These are phyloP conservation scores for Symphodus melops DNA, from an alignment of 2,113 vertebrate species.

Conservation along the genomic window DNA sequence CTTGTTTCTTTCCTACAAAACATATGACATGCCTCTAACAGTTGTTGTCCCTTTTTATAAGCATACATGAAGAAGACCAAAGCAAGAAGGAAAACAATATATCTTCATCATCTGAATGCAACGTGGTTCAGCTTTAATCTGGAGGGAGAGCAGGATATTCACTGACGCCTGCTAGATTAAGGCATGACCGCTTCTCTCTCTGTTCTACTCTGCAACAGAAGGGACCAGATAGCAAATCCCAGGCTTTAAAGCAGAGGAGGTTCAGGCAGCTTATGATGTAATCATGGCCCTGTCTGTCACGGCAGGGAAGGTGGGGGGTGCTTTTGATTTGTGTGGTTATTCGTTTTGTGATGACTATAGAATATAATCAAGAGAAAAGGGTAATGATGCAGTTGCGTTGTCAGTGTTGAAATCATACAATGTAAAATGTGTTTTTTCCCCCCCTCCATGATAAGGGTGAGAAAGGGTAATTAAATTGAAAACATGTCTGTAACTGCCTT, in stretches of 20 bases:
- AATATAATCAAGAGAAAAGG: not conserved
- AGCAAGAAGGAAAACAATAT: constrained; percentile 32
- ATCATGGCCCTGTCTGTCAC: constrained; percentile 77
- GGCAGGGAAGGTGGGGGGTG: constrained; percentile 51
- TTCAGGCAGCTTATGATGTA: constrained; percentile 82
- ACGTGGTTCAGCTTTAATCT: constrained; percentile 75
- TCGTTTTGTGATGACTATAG: constrained; percentile 38
- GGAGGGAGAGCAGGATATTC: constrained; percentile 67
- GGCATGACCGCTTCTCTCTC: constrained; percentile 58
- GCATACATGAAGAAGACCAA: not conserved
- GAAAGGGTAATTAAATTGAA: no score
- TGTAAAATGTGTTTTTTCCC: no score
- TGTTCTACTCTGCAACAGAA: constrained; percentile 76
- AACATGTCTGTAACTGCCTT: no score
- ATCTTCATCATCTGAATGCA: constrained; percentile 61
- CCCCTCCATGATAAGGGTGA: not conserved
- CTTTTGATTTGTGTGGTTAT: constrained; percentile 47
- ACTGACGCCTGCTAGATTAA: constrained; percentile 79
- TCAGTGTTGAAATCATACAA: not conserved
- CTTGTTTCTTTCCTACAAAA: not conserved
- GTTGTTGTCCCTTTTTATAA: no score
- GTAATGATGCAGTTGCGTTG: no score
- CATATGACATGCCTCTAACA: not conserved
- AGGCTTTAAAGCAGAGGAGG: constrained; percentile 79
- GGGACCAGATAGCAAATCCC: constrained; percentile 81